A percentile compares a stretch with the other conserved stretches of the same genome.
These are phyloP conservation scores for Dendrolimus kikuchii DNA, from an alignment of 1,140 invertebrate species.

Conservation along the genomic window DNA sequence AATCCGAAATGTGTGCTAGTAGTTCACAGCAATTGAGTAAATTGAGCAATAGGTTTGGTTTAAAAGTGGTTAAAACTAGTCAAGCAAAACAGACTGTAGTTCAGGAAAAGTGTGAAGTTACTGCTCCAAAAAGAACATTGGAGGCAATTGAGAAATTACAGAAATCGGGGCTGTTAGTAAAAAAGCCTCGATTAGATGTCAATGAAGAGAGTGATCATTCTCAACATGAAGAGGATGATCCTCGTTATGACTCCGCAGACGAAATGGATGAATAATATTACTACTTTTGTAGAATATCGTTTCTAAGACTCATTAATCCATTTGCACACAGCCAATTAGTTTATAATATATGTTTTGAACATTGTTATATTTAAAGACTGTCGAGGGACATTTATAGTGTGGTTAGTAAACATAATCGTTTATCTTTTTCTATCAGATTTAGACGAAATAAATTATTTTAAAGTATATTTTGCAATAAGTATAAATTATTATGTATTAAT, in stretches of 20 bases:
- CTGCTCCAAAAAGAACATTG: conserved; percentile 37
- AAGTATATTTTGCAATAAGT: too few relatives aligned
- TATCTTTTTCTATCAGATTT: too few relatives aligned
- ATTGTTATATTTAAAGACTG: too few relatives aligned
- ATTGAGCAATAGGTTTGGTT: conserved; percentile 36
- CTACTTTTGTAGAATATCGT: background rate
- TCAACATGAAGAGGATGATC: conserved; percentile 27
- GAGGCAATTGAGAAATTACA: conserved; percentile 57
- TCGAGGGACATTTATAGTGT: too few relatives aligned
- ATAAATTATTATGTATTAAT: too few relatives aligned
- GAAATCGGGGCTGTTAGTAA: conserved; percentile 55
- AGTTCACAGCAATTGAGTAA: conserved; percentile 39
- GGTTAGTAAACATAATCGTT: too few relatives aligned
- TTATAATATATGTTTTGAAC: too few relatives aligned
- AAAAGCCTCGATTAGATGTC: conserved; percentile 46
- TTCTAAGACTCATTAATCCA: background rate
- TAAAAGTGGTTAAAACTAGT: conserved; percentile 49
- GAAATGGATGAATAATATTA: conserved; percentile 17
- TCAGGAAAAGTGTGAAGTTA: conserved; percentile 38
- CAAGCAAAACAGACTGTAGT: conserved; percentile 37
- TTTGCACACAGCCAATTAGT: background rate
- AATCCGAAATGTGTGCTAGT: conserved; percentile 32
- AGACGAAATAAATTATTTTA: too few relatives aligned
- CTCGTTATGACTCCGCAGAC: conserved; percentile 16
- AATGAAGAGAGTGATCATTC: conserved; percentile 30